phyloP scores from a whole-genome alignment of 2,797 vertebrate genomes.

The Lates japonicus region DNA sequence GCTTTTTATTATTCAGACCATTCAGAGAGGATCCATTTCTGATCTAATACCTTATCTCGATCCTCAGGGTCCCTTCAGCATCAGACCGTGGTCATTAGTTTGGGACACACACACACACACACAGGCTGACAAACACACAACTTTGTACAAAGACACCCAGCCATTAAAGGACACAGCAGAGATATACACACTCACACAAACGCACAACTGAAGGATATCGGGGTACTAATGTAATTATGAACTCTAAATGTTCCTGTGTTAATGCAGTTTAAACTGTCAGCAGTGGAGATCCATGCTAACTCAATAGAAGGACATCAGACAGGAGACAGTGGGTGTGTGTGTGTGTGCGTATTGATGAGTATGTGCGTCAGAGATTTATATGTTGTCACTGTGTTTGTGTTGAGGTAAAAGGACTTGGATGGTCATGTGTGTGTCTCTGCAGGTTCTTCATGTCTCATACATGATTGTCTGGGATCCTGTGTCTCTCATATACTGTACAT shows the following conservation, averaged over 20 bases:
- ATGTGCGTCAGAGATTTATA: slow-evolving; percentile 15
- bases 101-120: slow-evolving; percentile 9
- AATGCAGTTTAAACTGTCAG: slow-evolving; percentile 72
- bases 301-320: slow-evolving; percentile 70
- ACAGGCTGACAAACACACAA: not conserved
- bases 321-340: slow-evolving; percentile 26
- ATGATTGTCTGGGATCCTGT: too few species aligned
- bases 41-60: slow-evolving; percentile 49
- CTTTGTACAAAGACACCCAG: not conserved
- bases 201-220: slow-evolving; percentile 40
- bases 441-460: too few species aligned
- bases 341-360: not conserved
- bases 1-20: slow-evolving; percentile 62
- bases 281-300: slow-evolving; percentile 81
- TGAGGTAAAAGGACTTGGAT: not conserved
- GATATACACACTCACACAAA: slow-evolving; percentile 11
- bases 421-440: not conserved
- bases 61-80: slow-evolving; percentile 35
- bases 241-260: slow-evolving; percentile 70
- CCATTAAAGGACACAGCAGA: slow-evolving; percentile 2
- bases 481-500: too few species aligned
- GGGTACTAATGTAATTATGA: slow-evolving; percentile 65
- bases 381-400: not conserved
- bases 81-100: slow-evolving; percentile 48
- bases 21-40: slow-evolving; percentile 62